These are phyloP conservation scores for Bucco capensis DNA, from an alignment of 2,113 vertebrate species.

Conservation along the genomic window DNA sequence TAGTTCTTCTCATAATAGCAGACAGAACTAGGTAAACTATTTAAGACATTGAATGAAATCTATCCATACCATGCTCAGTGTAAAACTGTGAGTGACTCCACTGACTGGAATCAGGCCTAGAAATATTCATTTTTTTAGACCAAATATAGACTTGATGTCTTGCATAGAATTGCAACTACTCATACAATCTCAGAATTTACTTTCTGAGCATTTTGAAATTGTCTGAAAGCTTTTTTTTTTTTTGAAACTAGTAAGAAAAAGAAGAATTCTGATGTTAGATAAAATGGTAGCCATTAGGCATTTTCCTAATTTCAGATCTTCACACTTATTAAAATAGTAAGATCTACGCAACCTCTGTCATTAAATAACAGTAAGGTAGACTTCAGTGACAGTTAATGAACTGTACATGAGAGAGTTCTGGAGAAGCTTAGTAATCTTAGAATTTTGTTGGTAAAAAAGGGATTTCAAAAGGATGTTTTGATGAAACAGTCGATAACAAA, in stretches of 20 bases:
- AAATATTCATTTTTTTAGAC: not conserved
- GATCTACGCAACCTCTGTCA: not conserved
- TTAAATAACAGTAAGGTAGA: not conserved
- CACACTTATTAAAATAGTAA: not conserved
- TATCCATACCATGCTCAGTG: not conserved
- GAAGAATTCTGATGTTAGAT: not conserved
- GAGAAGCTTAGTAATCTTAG: not conserved
- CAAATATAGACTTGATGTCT: not conserved
- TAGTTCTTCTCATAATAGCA: not conserved
- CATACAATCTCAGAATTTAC: not conserved
- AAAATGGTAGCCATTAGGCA: not conserved
- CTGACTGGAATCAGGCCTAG: not conserved
- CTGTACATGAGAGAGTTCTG: not conserved
- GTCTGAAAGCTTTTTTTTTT: not conserved
- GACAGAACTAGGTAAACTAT: not conserved
- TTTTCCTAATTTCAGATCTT: not conserved
- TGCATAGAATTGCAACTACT: not conserved
- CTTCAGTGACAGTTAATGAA: not conserved
- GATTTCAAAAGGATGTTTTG: not conserved
- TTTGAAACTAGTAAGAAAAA: not conserved
- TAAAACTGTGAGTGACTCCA: not conserved
- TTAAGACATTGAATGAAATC: not conserved
- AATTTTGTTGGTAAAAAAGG: not conserved
- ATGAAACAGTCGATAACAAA: not conserved
- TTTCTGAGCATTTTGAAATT: not conserved